Percentiles rank a stretch among this genome's conserved stretches.
phyloP scores from a whole-genome alignment of 2,113 vertebrate species.

The Archilochus colubris region DNA sequence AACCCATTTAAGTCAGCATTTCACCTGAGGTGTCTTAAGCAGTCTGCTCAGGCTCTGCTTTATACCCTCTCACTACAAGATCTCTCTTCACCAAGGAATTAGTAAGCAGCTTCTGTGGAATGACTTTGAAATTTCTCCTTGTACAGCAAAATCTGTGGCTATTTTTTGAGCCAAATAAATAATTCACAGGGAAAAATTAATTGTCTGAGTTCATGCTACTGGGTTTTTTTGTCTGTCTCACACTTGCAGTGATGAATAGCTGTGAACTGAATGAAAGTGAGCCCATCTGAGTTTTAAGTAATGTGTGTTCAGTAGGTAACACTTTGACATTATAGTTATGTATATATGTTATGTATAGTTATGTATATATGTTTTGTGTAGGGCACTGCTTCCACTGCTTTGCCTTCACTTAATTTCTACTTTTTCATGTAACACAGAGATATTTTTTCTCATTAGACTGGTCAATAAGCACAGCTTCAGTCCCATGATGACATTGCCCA shows the following conservation, averaged over 20 bases:
- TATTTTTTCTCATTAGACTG: neutral
- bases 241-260: neutral
- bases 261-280: neutral
- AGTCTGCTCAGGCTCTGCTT: neutral
- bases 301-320: neutral
- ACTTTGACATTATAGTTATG: neutral
- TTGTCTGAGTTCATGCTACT: neutral
- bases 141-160: neutral
- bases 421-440: accelerated
- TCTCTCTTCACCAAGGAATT: neutral
- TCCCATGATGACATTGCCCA: neutral
- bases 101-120: neutral
- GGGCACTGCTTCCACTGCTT: neutral
- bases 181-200: neutral
- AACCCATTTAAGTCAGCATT: neutral
- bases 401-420: neutral
- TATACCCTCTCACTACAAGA: neutral
- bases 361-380: neutral
- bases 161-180: neutral
- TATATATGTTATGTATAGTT: too few relatives aligned
- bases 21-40: neutral
- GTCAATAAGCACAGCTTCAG: neutral
- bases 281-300: neutral
- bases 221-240: neutral
- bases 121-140: neutral